Percentiles rank a stretch among this genome's conserved stretches.
These are phyloP conservation scores for Okamejei kenojei DNA, from an alignment of 2,797 vertebrate genomes.

Conservation along the genomic window DNA sequence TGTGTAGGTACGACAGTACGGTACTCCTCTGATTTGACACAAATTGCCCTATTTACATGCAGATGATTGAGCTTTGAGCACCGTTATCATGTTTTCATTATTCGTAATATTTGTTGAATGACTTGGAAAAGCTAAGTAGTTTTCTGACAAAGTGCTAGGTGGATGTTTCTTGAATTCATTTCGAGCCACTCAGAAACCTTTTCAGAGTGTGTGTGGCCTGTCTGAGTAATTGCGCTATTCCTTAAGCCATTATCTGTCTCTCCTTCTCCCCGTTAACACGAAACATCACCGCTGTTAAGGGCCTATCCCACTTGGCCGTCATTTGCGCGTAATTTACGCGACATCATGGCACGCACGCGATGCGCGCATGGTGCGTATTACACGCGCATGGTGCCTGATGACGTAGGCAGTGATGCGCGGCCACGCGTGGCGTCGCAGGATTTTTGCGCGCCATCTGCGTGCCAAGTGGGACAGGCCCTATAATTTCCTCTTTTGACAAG, in stretches of 20 bases:
- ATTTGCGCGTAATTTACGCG: no score
- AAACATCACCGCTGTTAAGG: neutral
- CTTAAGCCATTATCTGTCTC: constrained; percentile 24
- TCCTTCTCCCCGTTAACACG: neutral
- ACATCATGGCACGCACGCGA: no score
- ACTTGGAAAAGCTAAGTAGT: neutral
- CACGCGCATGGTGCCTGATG: no score
- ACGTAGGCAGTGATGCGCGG: no score
- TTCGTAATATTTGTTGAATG: neutral
- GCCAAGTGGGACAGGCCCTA: no score
- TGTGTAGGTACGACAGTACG: neutral
- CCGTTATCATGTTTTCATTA: constrained; percentile 14
- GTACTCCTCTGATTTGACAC: neutral
- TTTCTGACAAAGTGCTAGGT: neutral
- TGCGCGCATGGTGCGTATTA: no score
- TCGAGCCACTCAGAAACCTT: neutral
- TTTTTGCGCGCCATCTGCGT: no score
- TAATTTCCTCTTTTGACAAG: neutral
- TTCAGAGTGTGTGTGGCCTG: neutral
- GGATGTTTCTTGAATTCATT: constrained; percentile 6
- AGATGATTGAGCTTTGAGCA: neutral
- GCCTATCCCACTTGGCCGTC: no score
- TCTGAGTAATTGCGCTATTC: constrained; percentile 5
- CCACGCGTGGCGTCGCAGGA: no score
- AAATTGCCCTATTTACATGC: neutral